phyloP scores from a whole-genome alignment of 2,888 invertebrate species.

The Cataglyphis altisquamis region DNA sequence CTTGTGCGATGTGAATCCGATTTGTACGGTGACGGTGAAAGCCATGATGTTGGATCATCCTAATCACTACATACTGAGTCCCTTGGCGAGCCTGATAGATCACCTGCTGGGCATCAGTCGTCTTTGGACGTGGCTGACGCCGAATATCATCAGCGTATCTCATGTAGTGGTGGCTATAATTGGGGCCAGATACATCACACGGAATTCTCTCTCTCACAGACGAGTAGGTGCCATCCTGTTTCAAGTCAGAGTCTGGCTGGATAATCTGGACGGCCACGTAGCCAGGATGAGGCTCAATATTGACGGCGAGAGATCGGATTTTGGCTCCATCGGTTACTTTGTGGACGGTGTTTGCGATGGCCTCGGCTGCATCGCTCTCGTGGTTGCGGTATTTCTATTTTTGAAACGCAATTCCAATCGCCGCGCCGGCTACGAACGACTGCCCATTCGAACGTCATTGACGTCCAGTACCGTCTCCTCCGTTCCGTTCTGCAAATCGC shows the following conservation, averaged over 20 bases:
- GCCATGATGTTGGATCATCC: conserved; percentile 93
- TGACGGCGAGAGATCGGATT: conserved; percentile 92
- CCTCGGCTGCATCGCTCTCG: conserved; percentile 91
- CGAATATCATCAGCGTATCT: conserved; percentile 93
- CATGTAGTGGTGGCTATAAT: conserved; percentile 92
- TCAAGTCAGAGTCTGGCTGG: conserved; percentile 93
- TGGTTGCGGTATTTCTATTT: conserved; percentile 90
- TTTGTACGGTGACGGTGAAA: conserved; percentile 94
- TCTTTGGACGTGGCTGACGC: conserved; percentile 89
- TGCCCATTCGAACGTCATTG: conserved; percentile 84
- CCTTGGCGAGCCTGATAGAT: conserved; percentile 92
- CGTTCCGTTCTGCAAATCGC: conserved; percentile 79
- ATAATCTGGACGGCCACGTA: conserved; percentile 95
- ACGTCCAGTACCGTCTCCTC: conserved; percentile 1
- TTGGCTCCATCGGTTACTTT: conserved; percentile 93
- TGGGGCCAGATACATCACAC: conserved; percentile 92
- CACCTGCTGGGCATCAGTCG: conserved; percentile 89
- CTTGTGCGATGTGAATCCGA: conserved; percentile 91
- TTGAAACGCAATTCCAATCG: conserved; percentile 91
- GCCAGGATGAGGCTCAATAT: conserved; percentile 92
- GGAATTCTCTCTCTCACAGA: conserved; percentile 90
- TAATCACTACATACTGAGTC: conserved; percentile 94
- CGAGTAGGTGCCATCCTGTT: conserved; percentile 92
- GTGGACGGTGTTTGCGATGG: conserved; percentile 94
- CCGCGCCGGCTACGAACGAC: conserved; percentile 91